Conservation (phyloP, 2,888 invertebrate species). For the Dasysyrphus albostriatus region DNA sequence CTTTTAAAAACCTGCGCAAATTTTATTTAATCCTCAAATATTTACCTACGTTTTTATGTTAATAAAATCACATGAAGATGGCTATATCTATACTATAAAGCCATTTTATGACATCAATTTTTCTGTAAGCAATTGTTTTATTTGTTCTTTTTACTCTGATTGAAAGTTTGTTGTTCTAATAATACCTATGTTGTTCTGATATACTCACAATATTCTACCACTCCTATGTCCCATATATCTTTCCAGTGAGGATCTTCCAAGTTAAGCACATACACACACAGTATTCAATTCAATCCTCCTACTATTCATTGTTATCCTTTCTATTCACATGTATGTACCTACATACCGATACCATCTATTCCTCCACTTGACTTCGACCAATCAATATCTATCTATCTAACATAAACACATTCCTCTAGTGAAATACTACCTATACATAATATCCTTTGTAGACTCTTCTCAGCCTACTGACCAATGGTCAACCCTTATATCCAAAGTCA, state of each 20-base stretch:
- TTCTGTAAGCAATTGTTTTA: too few species aligned
- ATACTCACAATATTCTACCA: not conserved
- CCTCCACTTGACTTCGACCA: conserved; percentile 52
- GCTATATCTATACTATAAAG: too few species aligned
- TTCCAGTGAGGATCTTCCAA: not conserved
- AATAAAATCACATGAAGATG: too few species aligned
- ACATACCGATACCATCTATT: not conserved
- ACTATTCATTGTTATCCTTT: conserved; percentile 55
- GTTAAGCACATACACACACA: conserved; percentile 47
- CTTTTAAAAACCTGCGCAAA: too few species aligned
- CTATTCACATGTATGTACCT: conserved; percentile 12
- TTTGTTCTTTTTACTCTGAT: too few species aligned
- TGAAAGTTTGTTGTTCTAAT: too few species aligned
- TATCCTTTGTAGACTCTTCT: conserved; percentile 62
- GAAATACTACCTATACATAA: conserved; percentile 1
- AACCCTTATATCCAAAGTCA: conserved; percentile 59
- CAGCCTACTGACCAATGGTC: conserved; percentile 73
- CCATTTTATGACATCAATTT: too few species aligned
- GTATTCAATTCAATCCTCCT: conserved; percentile 34
- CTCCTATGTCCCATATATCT: not conserved
- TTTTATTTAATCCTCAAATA: too few species aligned
- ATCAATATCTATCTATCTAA: conserved; percentile 58
- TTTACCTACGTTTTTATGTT: too few species aligned
- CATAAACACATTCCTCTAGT: conserved; percentile 62
- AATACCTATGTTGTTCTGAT: too few species aligned